phyloP scores from a whole-genome alignment of 2,113 vertebrate genomes.

The Prionailurus viverrinus region DNA sequence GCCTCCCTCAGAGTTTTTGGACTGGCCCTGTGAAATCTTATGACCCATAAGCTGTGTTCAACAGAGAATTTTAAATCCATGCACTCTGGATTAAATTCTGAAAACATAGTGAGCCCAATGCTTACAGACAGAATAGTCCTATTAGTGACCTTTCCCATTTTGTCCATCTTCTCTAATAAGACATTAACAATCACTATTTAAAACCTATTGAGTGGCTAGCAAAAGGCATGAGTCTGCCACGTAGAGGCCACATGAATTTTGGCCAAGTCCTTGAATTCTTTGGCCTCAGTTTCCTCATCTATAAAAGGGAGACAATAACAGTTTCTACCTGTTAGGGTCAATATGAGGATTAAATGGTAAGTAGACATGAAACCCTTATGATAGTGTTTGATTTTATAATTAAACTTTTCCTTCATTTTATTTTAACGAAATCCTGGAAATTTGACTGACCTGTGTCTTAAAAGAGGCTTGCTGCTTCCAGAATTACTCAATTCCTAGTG shows the following conservation, averaged over 20 bases:
- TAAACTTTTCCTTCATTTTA: constrained; percentile 13
- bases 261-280: not conserved
- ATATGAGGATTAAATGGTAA: not conserved
- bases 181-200: not conserved
- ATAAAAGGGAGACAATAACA: not conserved
- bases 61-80: not conserved
- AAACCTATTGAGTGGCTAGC: not conserved
- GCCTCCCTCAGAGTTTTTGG: not conserved
- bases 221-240: not conserved
- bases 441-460: not conserved
- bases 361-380: not conserved
- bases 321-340: not conserved
- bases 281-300: not conserved
- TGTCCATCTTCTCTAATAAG: not conserved
- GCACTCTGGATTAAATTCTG: constrained; percentile 8
- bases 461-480: not conserved
- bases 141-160: not conserved
- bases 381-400: not conserved
- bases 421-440: constrained; percentile 2
- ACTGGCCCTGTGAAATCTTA: not conserved
- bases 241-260: not conserved
- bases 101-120: not conserved
- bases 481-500: not conserved
- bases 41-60: not conserved
- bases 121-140: not conserved